Conservation (phyloP, 1,140 invertebrate genomes). For the Littorina saxatilis region DNA sequence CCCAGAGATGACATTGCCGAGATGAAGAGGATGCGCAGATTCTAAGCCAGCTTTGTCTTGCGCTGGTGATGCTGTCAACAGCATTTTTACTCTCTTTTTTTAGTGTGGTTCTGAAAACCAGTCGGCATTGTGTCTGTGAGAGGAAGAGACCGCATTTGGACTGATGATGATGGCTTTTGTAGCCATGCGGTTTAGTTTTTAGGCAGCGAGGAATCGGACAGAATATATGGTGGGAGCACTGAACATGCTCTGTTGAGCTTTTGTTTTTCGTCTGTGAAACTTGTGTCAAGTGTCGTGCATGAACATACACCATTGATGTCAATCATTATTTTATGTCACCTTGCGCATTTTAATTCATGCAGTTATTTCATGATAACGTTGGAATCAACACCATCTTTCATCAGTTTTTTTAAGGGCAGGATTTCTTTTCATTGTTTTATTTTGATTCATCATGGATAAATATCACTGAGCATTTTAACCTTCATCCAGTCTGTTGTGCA, state of each 20-base stretch:
- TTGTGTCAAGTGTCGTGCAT: too few relatives aligned
- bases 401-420: not conserved
- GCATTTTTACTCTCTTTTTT: not conserved
- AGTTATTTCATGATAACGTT: not conserved
- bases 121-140: not conserved
- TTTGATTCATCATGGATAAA: not conserved
- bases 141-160: not conserved
- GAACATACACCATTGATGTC: too few relatives aligned
- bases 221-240: too few relatives aligned
- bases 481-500: not conserved
- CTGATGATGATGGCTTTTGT: not conserved
- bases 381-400: not conserved
- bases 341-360: not conserved
- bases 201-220: too few relatives aligned
- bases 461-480: not conserved
- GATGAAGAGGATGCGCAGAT: constrained; percentile 61
- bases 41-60: constrained; percentile 40
- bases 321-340: too few relatives aligned
- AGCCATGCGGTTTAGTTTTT: not conserved
- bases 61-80: not conserved
- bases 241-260: too few relatives aligned
- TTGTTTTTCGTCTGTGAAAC: too few relatives aligned
- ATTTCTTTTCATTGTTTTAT: not conserved
- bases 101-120: not conserved
- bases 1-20: constrained; percentile 53